These are phyloP conservation scores for Prietella phreatophila DNA, from an alignment of 2,113 vertebrate species.

Conservation along the genomic window DNA sequence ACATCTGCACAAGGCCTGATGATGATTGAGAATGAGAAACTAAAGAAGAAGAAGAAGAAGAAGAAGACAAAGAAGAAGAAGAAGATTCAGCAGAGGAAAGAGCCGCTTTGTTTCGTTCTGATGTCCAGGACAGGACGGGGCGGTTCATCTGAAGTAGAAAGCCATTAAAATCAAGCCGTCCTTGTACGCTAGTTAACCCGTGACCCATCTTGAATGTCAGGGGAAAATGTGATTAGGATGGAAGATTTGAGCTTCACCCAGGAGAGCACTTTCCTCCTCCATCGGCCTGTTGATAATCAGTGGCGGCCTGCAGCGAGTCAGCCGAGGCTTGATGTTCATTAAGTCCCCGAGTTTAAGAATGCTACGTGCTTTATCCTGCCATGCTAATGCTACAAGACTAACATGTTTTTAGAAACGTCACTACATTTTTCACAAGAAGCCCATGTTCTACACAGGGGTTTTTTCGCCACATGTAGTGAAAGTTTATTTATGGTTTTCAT, in stretches of 20 bases:
- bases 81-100: neutral
- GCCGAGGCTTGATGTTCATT: neutral
- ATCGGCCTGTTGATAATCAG: slow-evolving; percentile 33
- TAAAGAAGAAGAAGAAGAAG: neutral
- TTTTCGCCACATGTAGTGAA: neutral
- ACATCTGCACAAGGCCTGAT: neutral
- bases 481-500: neutral
- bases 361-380: neutral
- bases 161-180: slow-evolving; percentile 48
- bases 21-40: slow-evolving; percentile 8
- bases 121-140: slow-evolving; percentile 38
- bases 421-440: neutral
- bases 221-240: slow-evolving; percentile 43
- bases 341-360: neutral
- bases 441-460: no score
- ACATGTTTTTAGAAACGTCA: neutral
- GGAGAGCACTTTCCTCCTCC: slow-evolving; percentile 28
- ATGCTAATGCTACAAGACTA: neutral
- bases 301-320: slow-evolving; percentile 25
- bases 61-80: neutral
- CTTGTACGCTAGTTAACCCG: slow-evolving; percentile 47
- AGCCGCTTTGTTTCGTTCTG: slow-evolving; percentile 20
- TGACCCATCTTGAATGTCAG: slow-evolving; percentile 37
- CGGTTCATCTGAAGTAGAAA: slow-evolving; percentile 39
- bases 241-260: slow-evolving; percentile 33